Conservation (phyloP, 2,888 invertebrate genomes). For the Lasioglossum calceatum region DNA sequence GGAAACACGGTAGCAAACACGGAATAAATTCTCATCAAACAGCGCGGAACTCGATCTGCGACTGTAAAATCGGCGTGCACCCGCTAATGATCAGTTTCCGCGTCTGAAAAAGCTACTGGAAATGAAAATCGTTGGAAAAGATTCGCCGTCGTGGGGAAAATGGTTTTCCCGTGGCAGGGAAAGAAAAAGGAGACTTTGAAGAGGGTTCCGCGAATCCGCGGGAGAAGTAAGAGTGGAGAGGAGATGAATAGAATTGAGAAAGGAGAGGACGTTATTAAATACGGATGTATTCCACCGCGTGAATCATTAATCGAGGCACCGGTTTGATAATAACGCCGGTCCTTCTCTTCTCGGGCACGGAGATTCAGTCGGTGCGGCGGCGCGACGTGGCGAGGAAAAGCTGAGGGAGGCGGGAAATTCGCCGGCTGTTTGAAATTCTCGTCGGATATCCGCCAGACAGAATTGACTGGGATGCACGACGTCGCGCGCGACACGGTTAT, state of each 20-base stretch:
- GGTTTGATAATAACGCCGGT: constrained; percentile 26
- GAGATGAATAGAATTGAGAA: not conserved
- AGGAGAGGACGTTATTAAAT: constrained; percentile 46
- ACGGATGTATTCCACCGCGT: constrained; percentile 26
- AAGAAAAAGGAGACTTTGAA: not conserved
- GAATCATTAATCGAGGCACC: constrained; percentile 49
- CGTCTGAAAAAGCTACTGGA: not conserved
- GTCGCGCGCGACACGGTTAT: constrained; percentile 14
- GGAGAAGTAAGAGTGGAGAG: not conserved
- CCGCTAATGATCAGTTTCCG: not conserved
- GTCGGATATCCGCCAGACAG: constrained; percentile 3
- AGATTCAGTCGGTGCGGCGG: not conserved
- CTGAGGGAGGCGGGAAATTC: not conserved
- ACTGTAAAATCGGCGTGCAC: not conserved
- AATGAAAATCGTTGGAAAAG: constrained; percentile 18
- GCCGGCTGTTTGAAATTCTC: constrained; percentile 24
- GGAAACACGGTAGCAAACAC: not conserved
- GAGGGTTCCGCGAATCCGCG: constrained; percentile 5
- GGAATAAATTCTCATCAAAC: not conserved
- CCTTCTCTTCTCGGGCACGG: not conserved
- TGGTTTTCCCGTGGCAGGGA: not conserved
- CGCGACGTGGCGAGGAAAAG: not conserved
- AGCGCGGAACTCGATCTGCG: not conserved
- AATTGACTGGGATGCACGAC: constrained; percentile 3
- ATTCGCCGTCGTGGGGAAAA: not conserved